A percentile compares a stretch with the other conserved stretches of the same genome.
Conservation (phyloP, 2,113 vertebrate genomes). For the Myrmecobius fasciatus region DNA sequence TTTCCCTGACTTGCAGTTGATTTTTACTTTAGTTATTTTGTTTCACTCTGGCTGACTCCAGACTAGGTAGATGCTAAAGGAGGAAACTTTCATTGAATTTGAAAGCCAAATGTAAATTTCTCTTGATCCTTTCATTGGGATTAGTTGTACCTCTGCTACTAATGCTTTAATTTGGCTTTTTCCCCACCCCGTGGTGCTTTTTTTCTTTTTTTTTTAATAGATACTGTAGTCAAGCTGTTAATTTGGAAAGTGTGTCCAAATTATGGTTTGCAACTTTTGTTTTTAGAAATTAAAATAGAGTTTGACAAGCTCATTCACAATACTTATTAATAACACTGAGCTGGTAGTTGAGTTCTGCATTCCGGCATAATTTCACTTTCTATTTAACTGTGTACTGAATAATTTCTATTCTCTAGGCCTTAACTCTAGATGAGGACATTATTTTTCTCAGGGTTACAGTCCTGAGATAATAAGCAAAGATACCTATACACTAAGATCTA, state of each 20-base stretch:
- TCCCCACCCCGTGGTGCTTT: background rate
- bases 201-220: background rate
- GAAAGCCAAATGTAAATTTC: conserved; percentile 41
- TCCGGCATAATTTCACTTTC: background rate
- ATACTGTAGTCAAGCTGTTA: background rate
- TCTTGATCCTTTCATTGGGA: conserved; percentile 43
- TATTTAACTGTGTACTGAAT: background rate
- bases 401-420: background rate
- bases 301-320: background rate
- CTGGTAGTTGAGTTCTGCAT: background rate
- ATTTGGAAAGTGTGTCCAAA: background rate
- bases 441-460: background rate
- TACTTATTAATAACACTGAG: background rate
- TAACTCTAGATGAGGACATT: background rate
- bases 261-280: background rate
- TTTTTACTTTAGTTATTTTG: background rate
- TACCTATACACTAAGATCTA: background rate
- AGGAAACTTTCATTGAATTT: background rate
- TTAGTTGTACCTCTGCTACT: conserved; percentile 22
- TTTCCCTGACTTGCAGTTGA: background rate
- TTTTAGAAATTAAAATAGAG: background rate
- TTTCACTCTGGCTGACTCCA: background rate
- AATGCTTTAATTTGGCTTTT: background rate
- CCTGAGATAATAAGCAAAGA: background rate
- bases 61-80: background rate